Evolutionary conservation across 2,888 invertebrate species (phyloP), one percentile per base, ranked within the genome.

Genomic region (Acleris laterana): DNA sequence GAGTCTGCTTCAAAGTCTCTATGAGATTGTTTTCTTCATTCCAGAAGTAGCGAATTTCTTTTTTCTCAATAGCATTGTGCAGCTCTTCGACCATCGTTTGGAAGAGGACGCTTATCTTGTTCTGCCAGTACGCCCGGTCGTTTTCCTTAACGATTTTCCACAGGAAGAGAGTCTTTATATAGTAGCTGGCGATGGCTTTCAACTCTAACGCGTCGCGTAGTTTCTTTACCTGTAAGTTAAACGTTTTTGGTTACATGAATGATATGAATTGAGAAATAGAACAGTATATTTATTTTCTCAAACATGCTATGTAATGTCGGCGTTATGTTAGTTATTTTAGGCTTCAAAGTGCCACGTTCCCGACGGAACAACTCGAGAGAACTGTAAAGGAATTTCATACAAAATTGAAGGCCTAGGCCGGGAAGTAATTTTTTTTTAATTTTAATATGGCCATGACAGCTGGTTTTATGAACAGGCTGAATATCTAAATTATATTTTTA

Each of bases 91-190:
- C 81, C 91, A 91, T 91, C 3, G 75, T 75, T 1, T 72, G 75
- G 71, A 88, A 89, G 0, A 84, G 78, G 1, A 80, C 64, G 63
- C 86, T 86, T 3, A 85, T 49, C 64, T 82, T 88, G 52, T 77
- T 83, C 69, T 84, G 78, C 91, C 90, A 91, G 71, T 80, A 90
- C 16, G 77, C 79, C 53, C 85, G 84, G 63, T 84, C 78, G 9
- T 82, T 76, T n/a, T 73, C 76, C 2, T 78, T 76, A 5, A 83
- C 74, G 2, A 87, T 77, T 77, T 90, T 88, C 85, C 93, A 91
- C 9, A 94, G 80, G 70, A 93, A 93, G 2, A 94, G 72, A 0
- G 94, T 94, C 76, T 95, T 94, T 50, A 95, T 94, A 72, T 93
- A 94, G 74, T 94, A 94, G 70, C 94, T 94, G 0, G 93, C 91